Evolutionary conservation across 1,140 invertebrate species (phyloP).

Genomic region (Cecropterus lyciades): DNA sequence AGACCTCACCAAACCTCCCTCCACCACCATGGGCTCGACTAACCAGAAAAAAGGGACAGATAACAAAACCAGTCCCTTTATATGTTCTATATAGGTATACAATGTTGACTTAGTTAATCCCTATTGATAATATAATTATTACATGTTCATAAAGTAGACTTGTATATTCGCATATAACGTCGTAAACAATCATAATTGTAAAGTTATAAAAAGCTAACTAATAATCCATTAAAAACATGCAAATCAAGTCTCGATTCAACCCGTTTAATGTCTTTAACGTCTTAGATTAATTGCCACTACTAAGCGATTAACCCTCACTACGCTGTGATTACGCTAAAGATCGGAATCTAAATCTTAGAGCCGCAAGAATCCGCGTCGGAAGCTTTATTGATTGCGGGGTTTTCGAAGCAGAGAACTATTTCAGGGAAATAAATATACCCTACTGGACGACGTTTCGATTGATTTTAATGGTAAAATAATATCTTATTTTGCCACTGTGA

Average conservation of each 20-base stretch:
- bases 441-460: neutral
- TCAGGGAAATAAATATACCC: neutral
- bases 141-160: too few relatives aligned
- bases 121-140: too few relatives aligned
- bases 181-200: too few relatives aligned
- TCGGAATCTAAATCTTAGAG: conserved; percentile 67
- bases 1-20: too few relatives aligned
- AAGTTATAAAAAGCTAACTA: neutral
- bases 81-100: too few relatives aligned
- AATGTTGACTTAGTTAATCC: too few relatives aligned
- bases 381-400: conserved; percentile 72
- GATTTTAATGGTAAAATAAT: neutral
- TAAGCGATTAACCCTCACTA: conserved; percentile 39
- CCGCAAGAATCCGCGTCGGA: conserved; percentile 64
- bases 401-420: conserved; percentile 2
- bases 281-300: conserved; percentile 26
- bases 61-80: too few relatives aligned
- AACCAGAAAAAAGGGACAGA: too few relatives aligned
- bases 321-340: conserved; percentile 63
- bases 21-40: too few relatives aligned
- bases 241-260: neutral
- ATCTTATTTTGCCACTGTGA: too few relatives aligned
- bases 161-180: too few relatives aligned
- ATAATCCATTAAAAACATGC: neutral
- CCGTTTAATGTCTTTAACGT: neutral